Base-by-base conservation (phyloP, 1,140 invertebrate species). In the Hirudo medicinalis region DNA sequence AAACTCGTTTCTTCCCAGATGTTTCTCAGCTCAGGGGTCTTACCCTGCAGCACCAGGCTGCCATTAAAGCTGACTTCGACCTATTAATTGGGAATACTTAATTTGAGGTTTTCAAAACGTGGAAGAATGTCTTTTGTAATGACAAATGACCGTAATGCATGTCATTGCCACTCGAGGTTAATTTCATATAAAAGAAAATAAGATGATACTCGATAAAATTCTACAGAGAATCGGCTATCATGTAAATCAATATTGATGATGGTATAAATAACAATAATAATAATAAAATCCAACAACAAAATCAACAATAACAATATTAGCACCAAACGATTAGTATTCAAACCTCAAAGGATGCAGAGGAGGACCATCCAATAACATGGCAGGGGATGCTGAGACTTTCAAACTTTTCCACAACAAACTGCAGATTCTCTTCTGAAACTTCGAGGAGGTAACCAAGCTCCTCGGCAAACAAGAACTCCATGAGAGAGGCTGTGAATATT, bases 1-100 rank as follows among this genome's bases (percentile, higher is more conserved):
- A 90, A 96, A 82, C 93, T 96, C 0, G 94, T 97, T 79, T 94
- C 90, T 82, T 98, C 95, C 95, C 94, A 98, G 74, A 89, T 85
- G 76, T 87, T 85, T 79, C 91, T 88, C 29, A 94, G 80, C 0
- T 85, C 78, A 27, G 86, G 79, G 29, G 95, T 84, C 6, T 83
- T 83, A 20, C 86, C 85, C 53, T 87, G 80, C 1, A 96, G 76
- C 1, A 90, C 84, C 29, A 80, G 77, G 19, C 82, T 76, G 5
- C 83, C 84, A 72, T 89, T 87, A 0, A 88, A 82, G n/a, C 77
- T 81, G 25, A 94, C 82, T 40, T 75, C 82, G 76, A 82, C 86
- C 43, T 49, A 49, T 49, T 49, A 49, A 85, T 82, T 80, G 75
- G 73, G 76, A 49, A 73, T 3, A 71, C 70, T 25, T 13, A 55